These are phyloP conservation scores for Anas platyrhynchos DNA, from an alignment of 2,113 vertebrate species.

Conservation along the genomic window DNA sequence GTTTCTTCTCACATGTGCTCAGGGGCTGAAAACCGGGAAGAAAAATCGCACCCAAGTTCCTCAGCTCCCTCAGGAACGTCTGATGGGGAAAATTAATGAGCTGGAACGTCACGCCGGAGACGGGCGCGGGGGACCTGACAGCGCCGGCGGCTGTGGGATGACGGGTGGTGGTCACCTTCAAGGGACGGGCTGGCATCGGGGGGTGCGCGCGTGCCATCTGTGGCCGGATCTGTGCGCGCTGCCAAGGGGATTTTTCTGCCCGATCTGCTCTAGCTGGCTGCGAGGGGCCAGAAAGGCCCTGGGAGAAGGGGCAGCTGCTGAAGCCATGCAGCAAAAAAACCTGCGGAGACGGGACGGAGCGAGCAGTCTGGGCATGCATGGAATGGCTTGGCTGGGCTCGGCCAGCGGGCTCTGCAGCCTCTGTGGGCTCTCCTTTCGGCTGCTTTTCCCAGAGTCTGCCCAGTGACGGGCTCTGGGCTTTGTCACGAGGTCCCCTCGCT, in stretches of 20 bases:
- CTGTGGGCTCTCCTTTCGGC: not conserved
- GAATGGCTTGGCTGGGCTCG: not conserved
- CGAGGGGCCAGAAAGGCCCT: not conserved
- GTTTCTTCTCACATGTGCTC: slow-evolving; percentile 48
- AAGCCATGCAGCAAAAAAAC: not conserved
- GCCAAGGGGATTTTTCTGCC: not conserved
- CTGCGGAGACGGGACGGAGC: not conserved
- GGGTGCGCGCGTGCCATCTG: not conserved
- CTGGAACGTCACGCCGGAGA: not conserved
- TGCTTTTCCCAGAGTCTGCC: not conserved
- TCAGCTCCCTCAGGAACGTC: slow-evolving; percentile 1
- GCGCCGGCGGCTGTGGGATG: accelerated
- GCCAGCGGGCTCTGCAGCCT: not conserved
- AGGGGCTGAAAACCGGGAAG: not conserved
- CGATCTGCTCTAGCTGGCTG: not conserved
- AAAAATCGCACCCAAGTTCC: slow-evolving; percentile 32
- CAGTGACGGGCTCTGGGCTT: not conserved
- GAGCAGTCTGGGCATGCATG: accelerated
- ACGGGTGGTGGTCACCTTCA: not conserved
- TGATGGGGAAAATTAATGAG: slow-evolving; percentile 28
- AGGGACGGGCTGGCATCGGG: not conserved
- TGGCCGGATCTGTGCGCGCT: not conserved
- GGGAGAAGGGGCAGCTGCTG: not conserved
- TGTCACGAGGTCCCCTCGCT: accelerated
- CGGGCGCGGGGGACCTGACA: accelerated